A percentile compares a stretch with the other conserved stretches of the same genome.
These are phyloP conservation scores for Caenorhabditis becei DNA, from an alignment of 2,888 invertebrate species.

Conservation along the genomic window DNA sequence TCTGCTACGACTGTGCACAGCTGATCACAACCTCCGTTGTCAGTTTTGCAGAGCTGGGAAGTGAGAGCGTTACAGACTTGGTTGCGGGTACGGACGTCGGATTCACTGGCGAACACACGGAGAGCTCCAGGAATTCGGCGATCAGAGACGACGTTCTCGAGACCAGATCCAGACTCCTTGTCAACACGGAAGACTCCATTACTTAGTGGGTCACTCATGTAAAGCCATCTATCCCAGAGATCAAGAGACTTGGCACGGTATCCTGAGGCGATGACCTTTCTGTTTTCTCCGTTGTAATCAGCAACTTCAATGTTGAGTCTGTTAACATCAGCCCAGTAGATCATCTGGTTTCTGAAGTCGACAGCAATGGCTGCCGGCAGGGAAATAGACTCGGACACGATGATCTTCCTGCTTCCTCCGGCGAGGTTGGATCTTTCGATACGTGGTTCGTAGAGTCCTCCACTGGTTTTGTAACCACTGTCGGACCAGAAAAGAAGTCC, in stretches of 20 bases:
- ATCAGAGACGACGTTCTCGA: conserved; percentile 94
- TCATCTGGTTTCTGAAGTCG: conserved; percentile 90
- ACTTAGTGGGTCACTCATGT: conserved; percentile 80
- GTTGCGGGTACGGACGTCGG: conserved; percentile 75
- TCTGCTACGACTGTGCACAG: conserved; percentile 73
- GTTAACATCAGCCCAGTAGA: conserved; percentile 95
- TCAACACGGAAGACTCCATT: conserved; percentile 94
- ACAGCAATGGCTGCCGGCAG: conserved; percentile 96
- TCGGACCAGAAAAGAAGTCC: conserved; percentile 95
- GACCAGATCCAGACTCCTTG: conserved; percentile 84
- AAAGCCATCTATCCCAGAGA: conserved; percentile 80
- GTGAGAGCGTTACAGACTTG: conserved; percentile 78
- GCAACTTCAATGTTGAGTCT: conserved; percentile 94
- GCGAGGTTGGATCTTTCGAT: conserved; percentile 97
- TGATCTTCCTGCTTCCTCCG: conserved; percentile 88
- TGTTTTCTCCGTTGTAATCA: conserved; percentile 90
- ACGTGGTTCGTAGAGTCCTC: conserved; percentile 83
- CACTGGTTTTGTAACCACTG: conserved; percentile 80
- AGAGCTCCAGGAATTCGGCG: conserved; percentile 85
- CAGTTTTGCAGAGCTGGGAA: conserved; percentile 90
- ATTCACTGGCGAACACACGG: conserved; percentile 79
- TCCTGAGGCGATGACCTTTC: conserved; percentile 83
- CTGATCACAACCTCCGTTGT: conserved; percentile 91
- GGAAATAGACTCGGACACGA: conserved; percentile 92
- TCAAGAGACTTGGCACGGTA: conserved; percentile 80